Conservation (phyloP, 2,113 vertebrate species). For the Tinamus guttatus region DNA sequence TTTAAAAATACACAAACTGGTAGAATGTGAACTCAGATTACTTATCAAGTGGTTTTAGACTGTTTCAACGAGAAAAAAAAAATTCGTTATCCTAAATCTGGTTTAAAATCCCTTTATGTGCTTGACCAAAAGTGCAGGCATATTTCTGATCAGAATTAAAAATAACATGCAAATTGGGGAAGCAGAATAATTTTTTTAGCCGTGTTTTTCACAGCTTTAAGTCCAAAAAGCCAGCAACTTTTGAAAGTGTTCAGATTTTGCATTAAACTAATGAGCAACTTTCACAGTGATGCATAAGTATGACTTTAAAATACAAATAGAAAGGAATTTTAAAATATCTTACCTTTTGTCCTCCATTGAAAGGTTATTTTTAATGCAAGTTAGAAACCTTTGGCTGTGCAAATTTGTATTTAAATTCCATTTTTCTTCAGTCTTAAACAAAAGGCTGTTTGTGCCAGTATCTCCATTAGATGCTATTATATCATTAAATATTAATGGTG, state of each 20-base stretch:
- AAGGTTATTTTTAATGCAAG: neutral
- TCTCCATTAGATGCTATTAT: slow-evolving; percentile 82
- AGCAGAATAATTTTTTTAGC: neutral
- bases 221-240: neutral
- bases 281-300: neutral
- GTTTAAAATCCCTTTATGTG: neutral
- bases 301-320: neutral
- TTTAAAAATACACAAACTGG: neutral
- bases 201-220: neutral
- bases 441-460: slow-evolving; percentile 42
- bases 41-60: neutral
- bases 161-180: neutral
- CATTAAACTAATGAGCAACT: neutral
- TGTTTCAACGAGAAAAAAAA: neutral
- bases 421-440: slow-evolving; percentile 15
- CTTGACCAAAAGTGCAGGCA: neutral
- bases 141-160: neutral
- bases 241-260: neutral
- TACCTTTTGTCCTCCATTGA: neutral
- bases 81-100: neutral
- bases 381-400: slow-evolving; percentile 57
- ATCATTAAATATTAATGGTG: slow-evolving; percentile 87
- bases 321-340: neutral
- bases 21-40: neutral
- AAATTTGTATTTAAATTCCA: slow-evolving; percentile 25